These are phyloP conservation scores for Ctenopoma kingsleyae DNA, from an alignment of 2,797 vertebrate genomes.

Conservation along the genomic window DNA sequence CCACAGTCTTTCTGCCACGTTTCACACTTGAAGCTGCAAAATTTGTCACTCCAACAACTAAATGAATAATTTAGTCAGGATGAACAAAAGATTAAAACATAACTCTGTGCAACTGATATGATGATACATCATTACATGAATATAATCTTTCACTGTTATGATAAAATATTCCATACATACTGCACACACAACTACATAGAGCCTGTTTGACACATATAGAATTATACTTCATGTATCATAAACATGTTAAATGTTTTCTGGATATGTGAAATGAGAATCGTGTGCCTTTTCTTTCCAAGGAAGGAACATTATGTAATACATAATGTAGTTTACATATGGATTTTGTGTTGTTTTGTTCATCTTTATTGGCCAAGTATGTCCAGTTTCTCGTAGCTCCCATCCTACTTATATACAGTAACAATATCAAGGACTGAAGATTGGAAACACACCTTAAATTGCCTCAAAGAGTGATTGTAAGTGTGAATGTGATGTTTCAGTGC, in stretches of 20 bases:
- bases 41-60: conserved; percentile 25
- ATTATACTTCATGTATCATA: too few relatives aligned
- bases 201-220: too few relatives aligned
- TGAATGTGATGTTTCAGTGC: neutral
- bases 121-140: neutral
- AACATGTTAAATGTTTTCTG: neutral
- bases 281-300: too few relatives aligned
- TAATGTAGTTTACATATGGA: too few relatives aligned
- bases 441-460: too few relatives aligned
- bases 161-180: neutral
- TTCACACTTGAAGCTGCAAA: conserved; percentile 36
- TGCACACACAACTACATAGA: too few relatives aligned
- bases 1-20: neutral
- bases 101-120: neutral
- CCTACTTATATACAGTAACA: too few relatives aligned
- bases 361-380: too few relatives aligned
- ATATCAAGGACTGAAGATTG: too few relatives aligned
- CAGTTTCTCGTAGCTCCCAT: too few relatives aligned
- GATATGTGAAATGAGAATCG: neutral
- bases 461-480: neutral
- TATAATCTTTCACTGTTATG: neutral
- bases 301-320: neutral
- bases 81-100: neutral
- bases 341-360: too few relatives aligned
- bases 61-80: conserved; percentile 13